Evolutionary conservation across 2,888 invertebrate genomes (phyloP).

Genomic region (Yponomeuta cagnagella): DNA sequence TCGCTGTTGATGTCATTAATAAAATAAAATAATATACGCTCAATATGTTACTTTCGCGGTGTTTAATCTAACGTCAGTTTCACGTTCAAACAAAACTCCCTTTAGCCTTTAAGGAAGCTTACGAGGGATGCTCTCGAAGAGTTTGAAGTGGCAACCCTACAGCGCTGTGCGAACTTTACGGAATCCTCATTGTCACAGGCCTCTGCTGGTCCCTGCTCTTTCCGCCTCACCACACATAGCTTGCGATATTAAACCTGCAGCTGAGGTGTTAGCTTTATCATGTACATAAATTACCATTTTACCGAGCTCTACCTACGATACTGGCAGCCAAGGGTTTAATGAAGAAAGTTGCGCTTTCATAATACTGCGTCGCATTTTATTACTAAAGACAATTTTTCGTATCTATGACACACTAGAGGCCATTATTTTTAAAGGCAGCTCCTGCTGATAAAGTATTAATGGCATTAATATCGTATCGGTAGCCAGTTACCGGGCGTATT

Average conservation of each 20-base stretch:
- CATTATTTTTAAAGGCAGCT: not conserved
- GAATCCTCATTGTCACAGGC: conserved; percentile 58
- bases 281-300: conserved; percentile 10
- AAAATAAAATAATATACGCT: too few relatives aligned
- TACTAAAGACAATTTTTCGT: not conserved
- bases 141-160: conserved; percentile 15
- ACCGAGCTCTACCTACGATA: conserved; percentile 2
- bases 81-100: too few relatives aligned
- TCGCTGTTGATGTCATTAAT: too few relatives aligned
- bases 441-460: not conserved
- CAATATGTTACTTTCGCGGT: too few relatives aligned
- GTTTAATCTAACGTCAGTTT: too few relatives aligned
- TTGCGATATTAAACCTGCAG: conserved; percentile 39
- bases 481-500: not conserved
- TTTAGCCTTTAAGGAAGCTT: too few relatives aligned
- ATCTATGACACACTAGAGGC: not conserved
- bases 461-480: not conserved
- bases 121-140: not conserved
- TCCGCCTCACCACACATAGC: conserved; percentile 56
- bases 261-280: conserved; percentile 13
- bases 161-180: conserved; percentile 8
- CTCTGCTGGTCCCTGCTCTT: conserved; percentile 61
- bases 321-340: conserved; percentile 5
- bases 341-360: not conserved
- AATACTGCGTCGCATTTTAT: not conserved